These are phyloP conservation scores for Takifugu flavidus DNA, from an alignment of 2,113 vertebrate genomes.

Conservation along the genomic window DNA sequence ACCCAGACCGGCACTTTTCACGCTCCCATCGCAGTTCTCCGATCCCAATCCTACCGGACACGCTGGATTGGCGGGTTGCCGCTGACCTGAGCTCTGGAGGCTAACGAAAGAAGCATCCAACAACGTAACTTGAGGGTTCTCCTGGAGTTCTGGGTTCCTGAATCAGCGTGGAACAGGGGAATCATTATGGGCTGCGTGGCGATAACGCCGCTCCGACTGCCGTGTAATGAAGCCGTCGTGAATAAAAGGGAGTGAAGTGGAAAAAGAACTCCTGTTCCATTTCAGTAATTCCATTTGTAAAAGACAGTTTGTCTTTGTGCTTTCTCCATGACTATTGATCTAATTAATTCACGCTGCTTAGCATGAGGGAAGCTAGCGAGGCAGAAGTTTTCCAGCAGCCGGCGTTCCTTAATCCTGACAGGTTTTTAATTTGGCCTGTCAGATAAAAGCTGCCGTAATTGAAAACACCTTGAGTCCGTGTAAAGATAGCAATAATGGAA, in stretches of 20 bases:
- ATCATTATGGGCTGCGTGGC: too few relatives aligned
- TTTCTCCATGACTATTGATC: constrained; percentile 25
- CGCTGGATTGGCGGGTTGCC: constrained; percentile 17
- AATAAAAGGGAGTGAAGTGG: neutral
- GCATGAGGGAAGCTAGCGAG: constrained; percentile 3
- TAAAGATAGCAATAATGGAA: constrained; percentile 4
- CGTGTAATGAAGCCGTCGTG: constrained; percentile 19
- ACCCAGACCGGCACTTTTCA: neutral
- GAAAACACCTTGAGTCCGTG: constrained; percentile 13
- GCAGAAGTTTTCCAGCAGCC: constrained; percentile 18
- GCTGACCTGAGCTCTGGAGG: too few relatives aligned
- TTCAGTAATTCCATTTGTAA: constrained; percentile 40
- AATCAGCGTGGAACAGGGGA: too few relatives aligned
- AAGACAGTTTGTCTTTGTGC: constrained; percentile 16
- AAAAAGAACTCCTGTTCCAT: constrained; percentile 9
- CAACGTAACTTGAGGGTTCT: too few relatives aligned
- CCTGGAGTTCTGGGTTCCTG: too few relatives aligned
- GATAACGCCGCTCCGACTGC: neutral
- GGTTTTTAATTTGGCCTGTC: constrained; percentile 35
- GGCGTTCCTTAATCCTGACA: constrained; percentile 25
- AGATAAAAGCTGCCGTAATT: constrained; percentile 22
- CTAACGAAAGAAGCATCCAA: too few relatives aligned
- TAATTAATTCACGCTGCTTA: constrained; percentile 34
- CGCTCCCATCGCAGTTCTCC: too few relatives aligned
- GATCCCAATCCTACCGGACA: neutral